These are phyloP conservation scores for Sycobia sp. DNA, from an alignment of 1,140 invertebrate genomes.

Conservation along the genomic window DNA sequence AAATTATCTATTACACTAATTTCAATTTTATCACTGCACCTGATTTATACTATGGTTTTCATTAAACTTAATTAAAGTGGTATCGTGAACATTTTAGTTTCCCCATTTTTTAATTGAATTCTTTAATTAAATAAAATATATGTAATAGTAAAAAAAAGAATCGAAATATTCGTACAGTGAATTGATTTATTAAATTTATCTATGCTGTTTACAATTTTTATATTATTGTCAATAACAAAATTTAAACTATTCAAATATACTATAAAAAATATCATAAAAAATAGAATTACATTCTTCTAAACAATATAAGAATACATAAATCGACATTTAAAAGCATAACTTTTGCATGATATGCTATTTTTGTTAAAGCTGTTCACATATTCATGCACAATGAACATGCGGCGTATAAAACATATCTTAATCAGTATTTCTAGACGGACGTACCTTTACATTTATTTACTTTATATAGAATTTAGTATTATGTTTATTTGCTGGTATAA, in stretches of 20 bases:
- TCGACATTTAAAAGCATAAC: too few species aligned
- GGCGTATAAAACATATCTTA: constrained; percentile 63
- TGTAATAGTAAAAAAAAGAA: too few species aligned
- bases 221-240: neutral
- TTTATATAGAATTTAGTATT: too few species aligned
- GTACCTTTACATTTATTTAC: too few species aligned
- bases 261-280: neutral
- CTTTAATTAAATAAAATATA: too few species aligned
- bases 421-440: constrained; percentile 48
- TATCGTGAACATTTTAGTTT: neutral
- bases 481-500: too few species aligned
- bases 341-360: too few species aligned
- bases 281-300: neutral
- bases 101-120: neutral
- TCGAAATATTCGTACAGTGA: neutral
- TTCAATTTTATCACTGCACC: neutral
- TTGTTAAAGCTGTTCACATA: too few species aligned
- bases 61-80: too few species aligned
- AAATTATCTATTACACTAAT: neutral
- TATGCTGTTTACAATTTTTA: neutral
- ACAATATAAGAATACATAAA: too few species aligned
- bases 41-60: too few species aligned
- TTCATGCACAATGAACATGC: constrained; percentile 55
- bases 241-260: too few species aligned
- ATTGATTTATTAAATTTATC: neutral